Conservation (phyloP, 2,113 vertebrate genomes). For the Urocitellus parryii region DNA sequence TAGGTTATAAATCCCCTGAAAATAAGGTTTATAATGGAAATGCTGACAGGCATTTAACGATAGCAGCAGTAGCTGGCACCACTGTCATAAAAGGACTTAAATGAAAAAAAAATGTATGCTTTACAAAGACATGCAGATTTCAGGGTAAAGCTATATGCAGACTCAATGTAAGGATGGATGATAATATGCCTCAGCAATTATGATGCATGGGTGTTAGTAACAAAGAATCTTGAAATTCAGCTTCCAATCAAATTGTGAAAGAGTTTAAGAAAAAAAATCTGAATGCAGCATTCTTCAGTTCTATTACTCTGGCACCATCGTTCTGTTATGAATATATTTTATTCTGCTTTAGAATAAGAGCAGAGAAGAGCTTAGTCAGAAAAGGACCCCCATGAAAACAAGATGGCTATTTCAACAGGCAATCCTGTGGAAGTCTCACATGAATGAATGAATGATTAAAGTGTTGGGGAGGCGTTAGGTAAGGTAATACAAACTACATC, state of each 20-base stretch:
- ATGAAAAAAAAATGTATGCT: conserved; percentile 72
- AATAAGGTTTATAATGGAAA: conserved; percentile 86
- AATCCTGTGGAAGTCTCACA: conserved; percentile 57
- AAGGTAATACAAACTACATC: conserved; percentile 42
- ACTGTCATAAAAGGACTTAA: conserved; percentile 85
- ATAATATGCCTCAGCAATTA: conserved; percentile 81
- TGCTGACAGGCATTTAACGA: conserved; percentile 84
- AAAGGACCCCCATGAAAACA: conserved; percentile 62
- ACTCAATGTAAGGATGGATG: conserved; percentile 75
- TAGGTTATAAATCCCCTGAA: conserved; percentile 85
- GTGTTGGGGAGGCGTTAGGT: not conserved
- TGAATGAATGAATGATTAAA: conserved; percentile 64
- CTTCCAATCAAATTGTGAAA: conserved; percentile 70
- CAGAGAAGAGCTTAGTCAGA: conserved; percentile 66
- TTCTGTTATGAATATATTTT: conserved; percentile 57
- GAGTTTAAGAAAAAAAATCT: conserved; percentile 69
- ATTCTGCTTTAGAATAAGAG: conserved; percentile 60
- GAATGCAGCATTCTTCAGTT: conserved; percentile 37
- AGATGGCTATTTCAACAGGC: conserved; percentile 18
- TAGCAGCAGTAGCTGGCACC: conserved; percentile 79
- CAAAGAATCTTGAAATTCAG: conserved; percentile 81
- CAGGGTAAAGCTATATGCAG: conserved; percentile 77
- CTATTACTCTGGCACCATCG: conserved; percentile 42
- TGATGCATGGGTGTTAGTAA: conserved; percentile 73
- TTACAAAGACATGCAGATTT: conserved; percentile 84